Percentiles rank a stretch among this genome's conserved stretches.
phyloP scores from a whole-genome alignment of 2,888 invertebrate species.

The Neuroscelio doddi region DNA sequence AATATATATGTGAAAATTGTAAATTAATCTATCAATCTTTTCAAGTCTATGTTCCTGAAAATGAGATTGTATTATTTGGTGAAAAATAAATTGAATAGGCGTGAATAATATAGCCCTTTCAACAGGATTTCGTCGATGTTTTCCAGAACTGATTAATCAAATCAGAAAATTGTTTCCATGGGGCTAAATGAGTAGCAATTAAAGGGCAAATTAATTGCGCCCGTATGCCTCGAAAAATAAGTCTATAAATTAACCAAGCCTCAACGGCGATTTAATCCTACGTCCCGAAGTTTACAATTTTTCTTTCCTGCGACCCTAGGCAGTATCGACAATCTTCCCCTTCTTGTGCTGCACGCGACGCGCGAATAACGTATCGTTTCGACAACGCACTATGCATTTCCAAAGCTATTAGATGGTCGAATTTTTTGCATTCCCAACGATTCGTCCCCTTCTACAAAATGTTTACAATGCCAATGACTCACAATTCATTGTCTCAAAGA shows the following conservation, averaged over 20 bases:
- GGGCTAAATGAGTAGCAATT: constrained; percentile 54
- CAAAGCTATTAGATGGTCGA: constrained; percentile 56
- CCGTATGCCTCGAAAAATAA: constrained; percentile 60
- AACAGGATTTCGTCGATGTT: constrained; percentile 39
- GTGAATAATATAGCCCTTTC: neutral
- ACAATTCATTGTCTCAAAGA: too few relatives aligned
- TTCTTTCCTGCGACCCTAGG: constrained; percentile 20
- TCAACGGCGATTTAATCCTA: constrained; percentile 24
- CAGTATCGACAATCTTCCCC: constrained; percentile 17
- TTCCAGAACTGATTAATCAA: constrained; percentile 58
- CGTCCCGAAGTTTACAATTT: constrained; percentile 15
- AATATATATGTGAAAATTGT: too few relatives aligned
- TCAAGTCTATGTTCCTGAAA: too few relatives aligned
- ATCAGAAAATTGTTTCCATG: constrained; percentile 50
- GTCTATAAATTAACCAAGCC: constrained; percentile 61
- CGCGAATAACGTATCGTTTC: constrained; percentile 57
- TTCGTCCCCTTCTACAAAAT: too few relatives aligned
- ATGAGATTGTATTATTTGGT: too few relatives aligned
- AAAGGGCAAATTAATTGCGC: constrained; percentile 61
- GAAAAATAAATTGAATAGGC: neutral
- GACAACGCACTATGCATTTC: constrained; percentile 60
- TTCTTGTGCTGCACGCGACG: constrained; percentile 28
- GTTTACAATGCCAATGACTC: too few relatives aligned
- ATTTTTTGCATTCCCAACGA: constrained; percentile 39
- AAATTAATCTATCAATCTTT: too few relatives aligned